Evolutionary conservation across 2,888 invertebrate species (phyloP), one percentile per base, ranked within the genome.

Genomic region (Sesia apiformis): DNA sequence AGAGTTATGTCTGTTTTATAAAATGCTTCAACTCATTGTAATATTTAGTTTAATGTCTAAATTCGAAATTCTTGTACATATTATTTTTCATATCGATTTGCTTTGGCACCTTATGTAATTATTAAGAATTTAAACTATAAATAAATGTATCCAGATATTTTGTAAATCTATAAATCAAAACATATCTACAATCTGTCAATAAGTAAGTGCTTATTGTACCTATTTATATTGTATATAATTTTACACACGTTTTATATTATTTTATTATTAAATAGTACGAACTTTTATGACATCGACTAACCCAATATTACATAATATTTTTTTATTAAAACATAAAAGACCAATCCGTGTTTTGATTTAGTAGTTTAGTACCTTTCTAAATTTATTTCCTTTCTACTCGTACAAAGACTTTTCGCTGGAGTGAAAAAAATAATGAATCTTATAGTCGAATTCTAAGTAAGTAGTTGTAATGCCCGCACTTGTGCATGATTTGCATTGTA

Each of bases 281-380:
- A 78, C 63, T 69, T 75, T 59, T 69, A 69, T 69, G 72, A 74
- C 76, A 74, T 70, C 62, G 71, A 84, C 86, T 86, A 86, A 87
- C 87, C 78, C 73, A 62, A 72, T 67, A 71, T 49, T 49, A 50
- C 50, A 50, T 42, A 6, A 6, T 42, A 50, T 38, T 50, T 50
- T 85, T 85, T 67, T 83, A 87, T 88, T 87, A 89, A 89, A 89
- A 78, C 74, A 76, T 86, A 84, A 88, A 87, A 86, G 84, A 84
- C 80, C 78, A 76, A 82, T 70, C 63, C 76, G 84, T 85, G 82
- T 87, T 89, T 88, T 89, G 84, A 89, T 89, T 89, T 87, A 74
- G 88, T 89, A 89, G 88, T 66, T 76, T 89, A 89, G 88, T 75
- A 84, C 87, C 88, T 80, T 56, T 78, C 73, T 75, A 52, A 52